These are phyloP conservation scores for Astyanax mexicanus DNA, from an alignment of 2,797 vertebrate species.

Conservation along the genomic window DNA sequence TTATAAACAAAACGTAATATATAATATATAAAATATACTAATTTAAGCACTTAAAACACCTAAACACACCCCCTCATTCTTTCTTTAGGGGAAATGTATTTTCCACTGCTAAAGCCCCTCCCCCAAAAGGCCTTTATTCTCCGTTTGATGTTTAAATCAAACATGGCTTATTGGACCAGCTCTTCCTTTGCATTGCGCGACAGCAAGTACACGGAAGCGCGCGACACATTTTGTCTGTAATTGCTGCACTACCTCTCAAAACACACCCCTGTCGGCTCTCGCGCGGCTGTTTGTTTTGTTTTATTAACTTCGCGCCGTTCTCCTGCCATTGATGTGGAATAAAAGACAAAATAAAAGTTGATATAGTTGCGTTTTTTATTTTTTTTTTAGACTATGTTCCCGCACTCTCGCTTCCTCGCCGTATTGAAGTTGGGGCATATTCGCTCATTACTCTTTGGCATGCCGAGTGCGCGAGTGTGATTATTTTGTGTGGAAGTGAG, in stretches of 20 bases:
- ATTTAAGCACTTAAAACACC: no score
- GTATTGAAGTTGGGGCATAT: constrained; percentile 79
- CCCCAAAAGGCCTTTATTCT: constrained; percentile 30
- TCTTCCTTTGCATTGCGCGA: constrained; percentile 68
- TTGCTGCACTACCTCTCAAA: constrained; percentile 80
- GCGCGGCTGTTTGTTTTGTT: constrained; percentile 73
- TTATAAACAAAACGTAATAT: no score
- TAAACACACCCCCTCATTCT: no score
- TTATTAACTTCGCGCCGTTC: constrained; percentile 75
- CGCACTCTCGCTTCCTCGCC: constrained; percentile 53
- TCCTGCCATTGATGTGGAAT: constrained; percentile 81
- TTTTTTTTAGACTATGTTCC: constrained; percentile 70
- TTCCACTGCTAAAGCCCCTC: constrained; percentile 22
- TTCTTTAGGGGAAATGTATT: constrained; percentile 67
- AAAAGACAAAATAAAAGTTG: constrained; percentile 82
- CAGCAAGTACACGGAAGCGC: constrained; percentile 64
- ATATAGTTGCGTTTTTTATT: constrained; percentile 78
- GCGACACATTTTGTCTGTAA: constrained; percentile 81
- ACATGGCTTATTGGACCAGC: constrained; percentile 77
- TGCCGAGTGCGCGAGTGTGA: constrained; percentile 74
- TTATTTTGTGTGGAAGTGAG: constrained; percentile 74
- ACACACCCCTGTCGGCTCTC: constrained; percentile 61
- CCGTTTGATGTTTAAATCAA: constrained; percentile 79
- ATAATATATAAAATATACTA: no score
- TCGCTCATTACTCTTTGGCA: constrained; percentile 83